Evolutionary conservation across 2,888 invertebrate species (phyloP), one percentile per base, ranked within the genome.

Genomic region (Pheosia tremula): DNA sequence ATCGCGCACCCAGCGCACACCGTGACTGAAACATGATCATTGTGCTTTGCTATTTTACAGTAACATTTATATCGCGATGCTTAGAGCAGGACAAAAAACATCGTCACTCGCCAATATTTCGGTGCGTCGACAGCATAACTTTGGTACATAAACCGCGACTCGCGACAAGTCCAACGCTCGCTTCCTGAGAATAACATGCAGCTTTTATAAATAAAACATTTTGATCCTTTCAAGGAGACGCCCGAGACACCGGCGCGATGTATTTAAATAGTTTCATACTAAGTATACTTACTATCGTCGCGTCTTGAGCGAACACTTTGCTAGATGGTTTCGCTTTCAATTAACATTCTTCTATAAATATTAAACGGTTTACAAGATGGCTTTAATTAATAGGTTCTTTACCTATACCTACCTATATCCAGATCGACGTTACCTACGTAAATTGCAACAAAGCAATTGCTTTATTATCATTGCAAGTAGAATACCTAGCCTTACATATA

Each of bases 141-240:
- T 55, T 13, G 4, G 56, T n/a, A 36, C n/a, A n/a, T 24, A 24
- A 24, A 24, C 24, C 10, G 36, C 41, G 36, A 36, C 37, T 13
- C 70, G 54, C 63, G 63, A 57, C 61, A 57, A 66, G 56, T 62
- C 66, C 64, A 58, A 62, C 47, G 13, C 53, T 58, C 56, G 57
- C 59, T 67, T 67, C 72, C 68, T 60, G 60, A 56, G 68, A 64
- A 77, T 77, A 53, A 77, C 79, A 72, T 75, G 72, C 68, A 72
- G 68, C 62, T 66, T 81, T 82, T 81, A 86, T 87, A 87, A 86
- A 87, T 87, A 87, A 87, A 83, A 87, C 85, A 87, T 87, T 82
- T 81, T 80, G 79, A 84, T 85, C 79, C 79, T 80, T 78, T 76
- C 71, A 75, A 77, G 64, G 24, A 62, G 75, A 78, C 70, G 70